Evolutionary conservation across 2,797 vertebrate species (phyloP), one percentile per base, ranked within the genome.

Genomic region (Silurus aristotelis): DNA sequence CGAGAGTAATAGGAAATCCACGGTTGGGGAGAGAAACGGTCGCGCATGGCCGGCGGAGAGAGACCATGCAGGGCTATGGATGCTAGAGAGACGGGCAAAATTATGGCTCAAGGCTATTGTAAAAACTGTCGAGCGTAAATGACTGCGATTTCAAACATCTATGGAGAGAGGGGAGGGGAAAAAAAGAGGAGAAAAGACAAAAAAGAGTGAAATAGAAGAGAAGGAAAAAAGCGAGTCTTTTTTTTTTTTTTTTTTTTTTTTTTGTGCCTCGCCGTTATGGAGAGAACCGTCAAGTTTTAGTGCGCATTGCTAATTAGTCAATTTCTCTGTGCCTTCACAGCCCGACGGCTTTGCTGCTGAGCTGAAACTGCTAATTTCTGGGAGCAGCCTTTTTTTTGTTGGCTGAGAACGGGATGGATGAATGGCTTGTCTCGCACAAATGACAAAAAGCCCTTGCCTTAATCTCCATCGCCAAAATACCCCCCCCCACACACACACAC

Each of bases 271-370:
- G 95, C 96, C 96, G 96, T 97, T 97, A 95, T 99, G 97, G 98
- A 99, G 99, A 98, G 98, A 99, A 99, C 97, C 97, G 98, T 99
- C 98, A 99, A 99, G 98, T 99, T 99, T 99, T 99, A 99, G 98
- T 99, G 98, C 98, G 98, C 98, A 99, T 99, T 99, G 98, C 98
- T 99, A 99, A 99, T 99, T 99, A 99, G 98, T 99, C 98, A 99
- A 99, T 99, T 99, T 99, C 98, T 99, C 98, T 99, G 97, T 99
- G 98, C 98, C 98, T 99, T 99, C 98, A 99, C 98, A 99, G 98
- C 97, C 98, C 98, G 98, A 97, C 98, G 98, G 97, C 97, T 99
- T 97, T 97, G 97, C 97, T 98, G 98, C 98, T 99, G 97, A 99
- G 98, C 98, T 98, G 98, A 99, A 99, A 99, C 98, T 99, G 98